Evolutionary conservation across 2,888 invertebrate species (phyloP).

Genomic region (Gasteruption jaculator): DNA sequence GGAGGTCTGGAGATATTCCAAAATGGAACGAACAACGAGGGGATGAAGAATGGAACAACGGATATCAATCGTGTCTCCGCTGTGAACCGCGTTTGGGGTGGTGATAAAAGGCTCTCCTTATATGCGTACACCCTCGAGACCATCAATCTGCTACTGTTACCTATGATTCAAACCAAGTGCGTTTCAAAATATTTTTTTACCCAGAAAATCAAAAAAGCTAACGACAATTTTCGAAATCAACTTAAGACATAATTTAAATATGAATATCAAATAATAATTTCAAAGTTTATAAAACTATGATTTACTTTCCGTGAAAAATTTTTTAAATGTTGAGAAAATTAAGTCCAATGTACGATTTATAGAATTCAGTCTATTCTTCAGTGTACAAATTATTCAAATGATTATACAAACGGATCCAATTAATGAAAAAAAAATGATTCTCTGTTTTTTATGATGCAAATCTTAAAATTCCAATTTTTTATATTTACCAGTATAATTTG

Average conservation of each 20-base stretch:
- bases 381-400: too few relatives aligned
- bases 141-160: conserved; percentile 86
- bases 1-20: conserved; percentile 46
- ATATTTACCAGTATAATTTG: too few relatives aligned
- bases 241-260: conserved; percentile 6
- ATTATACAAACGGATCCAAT: too few relatives aligned
- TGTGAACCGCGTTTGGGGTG: conserved; percentile 53
- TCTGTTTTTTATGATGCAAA: too few relatives aligned
- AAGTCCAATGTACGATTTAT: too few relatives aligned
- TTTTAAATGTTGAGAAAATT: too few relatives aligned
- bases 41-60: conserved; percentile 26
- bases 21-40: conserved; percentile 33
- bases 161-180: conserved; percentile 94
- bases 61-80: conserved; percentile 42
- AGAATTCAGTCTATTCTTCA: too few relatives aligned
- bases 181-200: conserved; percentile 36
- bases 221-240: conserved; percentile 5
- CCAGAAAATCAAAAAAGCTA: not conserved
- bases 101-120: conserved; percentile 81
- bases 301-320: too few relatives aligned
- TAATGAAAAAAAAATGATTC: too few relatives aligned
- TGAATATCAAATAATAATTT: conserved; percentile 3
- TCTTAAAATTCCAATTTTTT: too few relatives aligned
- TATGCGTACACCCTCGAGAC: conserved; percentile 95
- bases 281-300: conserved; percentile 9